Conservation (phyloP, 2,888 invertebrate genomes). For the Electrophaes corylata region DNA sequence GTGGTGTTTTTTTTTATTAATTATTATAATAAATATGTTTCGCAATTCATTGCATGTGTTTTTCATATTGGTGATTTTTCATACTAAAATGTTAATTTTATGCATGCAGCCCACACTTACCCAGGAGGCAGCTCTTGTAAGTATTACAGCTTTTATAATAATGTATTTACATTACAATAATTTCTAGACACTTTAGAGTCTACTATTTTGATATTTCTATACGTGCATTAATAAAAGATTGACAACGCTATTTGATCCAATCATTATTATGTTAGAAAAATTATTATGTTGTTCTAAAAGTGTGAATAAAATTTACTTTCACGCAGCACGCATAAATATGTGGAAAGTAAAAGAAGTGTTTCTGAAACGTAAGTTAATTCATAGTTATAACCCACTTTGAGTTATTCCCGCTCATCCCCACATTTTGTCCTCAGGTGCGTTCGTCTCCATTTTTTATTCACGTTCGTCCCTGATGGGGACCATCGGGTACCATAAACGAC, state of each 20-base stretch:
- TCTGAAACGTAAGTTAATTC: conserved; percentile 75
- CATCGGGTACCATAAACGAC: too few relatives aligned
- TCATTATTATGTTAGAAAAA: too few relatives aligned
- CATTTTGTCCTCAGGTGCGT: too few relatives aligned
- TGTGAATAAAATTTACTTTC: conserved; percentile 42
- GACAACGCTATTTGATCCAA: too few relatives aligned
- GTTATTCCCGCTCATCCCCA: too few relatives aligned
- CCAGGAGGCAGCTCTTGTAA: conserved; percentile 79
- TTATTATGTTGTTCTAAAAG: not conserved
- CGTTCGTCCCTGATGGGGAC: too few relatives aligned
- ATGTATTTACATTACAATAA: not conserved
- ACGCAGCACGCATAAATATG: conserved; percentile 77
- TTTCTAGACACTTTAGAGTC: too few relatives aligned
- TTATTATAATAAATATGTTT: not conserved
- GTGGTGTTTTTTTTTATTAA: not conserved
- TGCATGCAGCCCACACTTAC: conserved; percentile 84
- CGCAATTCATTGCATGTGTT: conserved; percentile 21
- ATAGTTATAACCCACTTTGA: not conserved
- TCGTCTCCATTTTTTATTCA: too few relatives aligned
- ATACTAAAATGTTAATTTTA: conserved; percentile 65
- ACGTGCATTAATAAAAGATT: too few relatives aligned
- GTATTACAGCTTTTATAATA: conserved; percentile 54
- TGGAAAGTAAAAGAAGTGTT: conserved; percentile 79
- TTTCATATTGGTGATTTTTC: conserved; percentile 38
- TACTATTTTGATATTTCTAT: too few relatives aligned